Evolutionary conservation across 2,888 invertebrate species (phyloP).

Genomic region (Dasysyrphus albostriatus): DNA sequence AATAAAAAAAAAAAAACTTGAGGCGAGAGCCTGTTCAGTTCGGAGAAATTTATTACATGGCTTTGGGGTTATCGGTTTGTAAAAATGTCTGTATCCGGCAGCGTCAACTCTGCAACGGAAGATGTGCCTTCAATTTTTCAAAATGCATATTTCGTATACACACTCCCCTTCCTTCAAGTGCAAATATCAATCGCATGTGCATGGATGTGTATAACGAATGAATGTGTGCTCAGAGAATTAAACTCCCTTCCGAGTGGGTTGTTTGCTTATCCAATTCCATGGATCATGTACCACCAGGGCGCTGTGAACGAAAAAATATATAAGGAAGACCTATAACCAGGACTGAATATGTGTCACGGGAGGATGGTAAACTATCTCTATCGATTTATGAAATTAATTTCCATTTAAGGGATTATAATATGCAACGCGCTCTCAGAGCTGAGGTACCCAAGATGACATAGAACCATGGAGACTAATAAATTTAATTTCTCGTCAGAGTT

Average conservation of each 20-base stretch:
- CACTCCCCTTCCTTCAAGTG: slow-evolving; percentile 28
- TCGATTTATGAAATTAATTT: slow-evolving; percentile 67
- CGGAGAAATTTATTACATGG: slow-evolving; percentile 67
- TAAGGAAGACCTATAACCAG: slow-evolving; percentile 18
- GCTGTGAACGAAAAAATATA: slow-evolving; percentile 1
- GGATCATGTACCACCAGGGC: slow-evolving; percentile 50
- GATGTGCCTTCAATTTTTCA: slow-evolving; percentile 47
- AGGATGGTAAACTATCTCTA: slow-evolving; percentile 34
- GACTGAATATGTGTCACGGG: slow-evolving; percentile 53
- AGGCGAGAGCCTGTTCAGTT: slow-evolving; percentile 27
- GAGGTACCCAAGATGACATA: slow-evolving; percentile 37
- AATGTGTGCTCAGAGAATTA: slow-evolving; percentile 61
- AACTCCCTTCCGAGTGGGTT: slow-evolving; percentile 66
- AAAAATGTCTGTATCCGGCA: slow-evolving; percentile 69
- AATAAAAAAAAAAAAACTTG: background rate
- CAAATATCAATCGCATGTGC: slow-evolving; percentile 71
- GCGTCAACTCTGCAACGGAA: slow-evolving; percentile 42
- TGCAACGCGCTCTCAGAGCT: slow-evolving; percentile 17
- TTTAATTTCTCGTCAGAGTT: slow-evolving; percentile 24
- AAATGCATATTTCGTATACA: slow-evolving; percentile 17
- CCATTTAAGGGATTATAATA: slow-evolving; percentile 57
- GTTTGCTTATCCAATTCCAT: slow-evolving; percentile 71
- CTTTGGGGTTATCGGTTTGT: slow-evolving; percentile 69
- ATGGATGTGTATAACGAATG: slow-evolving; percentile 57
- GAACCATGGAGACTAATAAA: slow-evolving; percentile 43